Base-by-base conservation (phyloP, 2,113 vertebrate genomes). In the Limnothrissa miodon region DNA sequence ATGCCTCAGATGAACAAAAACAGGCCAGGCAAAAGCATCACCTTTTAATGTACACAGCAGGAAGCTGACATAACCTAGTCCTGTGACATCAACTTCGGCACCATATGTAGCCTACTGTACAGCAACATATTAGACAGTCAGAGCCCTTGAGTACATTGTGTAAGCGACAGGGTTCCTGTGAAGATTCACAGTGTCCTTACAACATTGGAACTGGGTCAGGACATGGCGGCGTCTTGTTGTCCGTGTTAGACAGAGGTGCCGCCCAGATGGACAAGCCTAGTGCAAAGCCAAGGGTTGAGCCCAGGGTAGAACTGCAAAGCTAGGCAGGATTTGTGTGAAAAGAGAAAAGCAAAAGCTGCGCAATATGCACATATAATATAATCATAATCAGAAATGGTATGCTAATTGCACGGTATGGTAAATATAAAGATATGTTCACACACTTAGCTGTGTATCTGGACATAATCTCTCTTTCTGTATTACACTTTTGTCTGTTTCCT, bases 401-500 rank as follows among this genome's bases (percentile, higher is more conserved):
- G n/a, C n/a, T n/a, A n/a, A n/a, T n/a, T n/a, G n/a, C n/a, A 6
- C 42, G 42, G 42, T 42, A 42, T 42, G 42, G 42, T 6, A 6
- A 42, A 42, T 2, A 6, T 42, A 42, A 42, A 42, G 6, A 42
- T 42, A 42, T 56, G 51, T 19, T 23, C 21, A 56, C 51, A 51
- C 78, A 74, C n/a, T 39, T 80, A 29, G 5, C 19, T 51, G 78
- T 66, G 19, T 48, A 21, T 66, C 25, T 66, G 4, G n/a, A n/a
- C n/a, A n/a, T n/a, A 33, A 8, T 0, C 25, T 33, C 42, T 80
- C 25, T 17, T n/a, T 13, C 33, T 13, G 39, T 48, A 7, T 66
- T 8, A 33, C n/a, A 29, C 59, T 59, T 9, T 59, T 59, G 17
- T 23, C 56, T 59, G 83, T 78, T 0, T 83, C 81, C 78, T 78